Conservation (phyloP, 2,797 vertebrate species). For the Synanceia verrucosa region DNA sequence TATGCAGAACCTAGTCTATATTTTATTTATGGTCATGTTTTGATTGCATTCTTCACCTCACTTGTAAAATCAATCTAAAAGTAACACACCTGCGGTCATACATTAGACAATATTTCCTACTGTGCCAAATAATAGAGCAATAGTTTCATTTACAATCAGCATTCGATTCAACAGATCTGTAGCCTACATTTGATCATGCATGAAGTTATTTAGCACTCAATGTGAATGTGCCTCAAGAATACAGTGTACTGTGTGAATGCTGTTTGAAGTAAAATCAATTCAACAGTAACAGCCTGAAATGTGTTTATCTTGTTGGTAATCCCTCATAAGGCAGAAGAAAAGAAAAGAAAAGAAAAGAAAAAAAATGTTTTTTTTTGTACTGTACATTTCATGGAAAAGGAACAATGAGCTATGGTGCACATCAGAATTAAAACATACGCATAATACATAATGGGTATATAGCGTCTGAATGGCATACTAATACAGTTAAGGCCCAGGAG, state of each 20-base stretch:
- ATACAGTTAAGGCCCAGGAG: too few relatives aligned
- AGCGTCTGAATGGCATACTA: too few relatives aligned
- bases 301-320: slow-evolving; percentile 7
- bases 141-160: slow-evolving; percentile 83
- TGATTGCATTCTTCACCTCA: slow-evolving; percentile 33
- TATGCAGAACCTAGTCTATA: neutral
- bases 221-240: slow-evolving; percentile 79
- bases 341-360: neutral
- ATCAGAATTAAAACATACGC: too few relatives aligned
- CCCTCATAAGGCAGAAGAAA: too few relatives aligned
- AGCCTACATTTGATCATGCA: slow-evolving; percentile 77
- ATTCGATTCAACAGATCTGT: slow-evolving; percentile 71
- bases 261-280: slow-evolving; percentile 84
- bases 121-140: slow-evolving; percentile 87
- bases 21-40: slow-evolving; percentile 14
- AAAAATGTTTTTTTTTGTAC: too few relatives aligned
- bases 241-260: slow-evolving; percentile 80
- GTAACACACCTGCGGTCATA: slow-evolving; percentile 43
- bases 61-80: slow-evolving; percentile 43
- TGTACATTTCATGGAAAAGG: too few relatives aligned
- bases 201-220: slow-evolving; percentile 80
- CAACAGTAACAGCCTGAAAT: slow-evolving; percentile 32
- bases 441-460: too few relatives aligned
- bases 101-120: slow-evolving; percentile 64
- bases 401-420: too few relatives aligned